These are phyloP conservation scores for Nipponia nippon DNA, from an alignment of 2,113 vertebrate species.

Conservation along the genomic window DNA sequence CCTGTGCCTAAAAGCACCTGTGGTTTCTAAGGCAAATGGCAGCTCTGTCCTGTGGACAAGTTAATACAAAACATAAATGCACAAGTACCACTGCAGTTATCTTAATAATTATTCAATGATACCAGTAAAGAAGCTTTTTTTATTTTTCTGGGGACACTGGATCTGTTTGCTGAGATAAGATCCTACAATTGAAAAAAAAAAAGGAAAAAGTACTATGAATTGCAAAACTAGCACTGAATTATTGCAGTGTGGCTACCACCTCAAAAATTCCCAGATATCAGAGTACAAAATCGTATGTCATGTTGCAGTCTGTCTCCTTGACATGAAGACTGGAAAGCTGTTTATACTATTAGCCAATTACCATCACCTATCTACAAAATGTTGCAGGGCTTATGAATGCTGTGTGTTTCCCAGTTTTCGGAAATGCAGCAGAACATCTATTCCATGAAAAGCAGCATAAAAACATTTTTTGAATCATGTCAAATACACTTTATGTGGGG, in stretches of 20 bases:
- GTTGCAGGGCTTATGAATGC: neutral
- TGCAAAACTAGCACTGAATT: neutral
- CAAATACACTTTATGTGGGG: neutral
- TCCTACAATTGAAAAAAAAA: neutral
- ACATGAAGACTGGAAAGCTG: neutral
- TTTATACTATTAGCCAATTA: neutral
- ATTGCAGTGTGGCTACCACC: neutral
- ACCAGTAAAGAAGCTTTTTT: neutral
- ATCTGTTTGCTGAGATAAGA: neutral
- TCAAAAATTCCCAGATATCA: neutral
- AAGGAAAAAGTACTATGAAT: neutral
- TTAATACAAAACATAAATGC: neutral
- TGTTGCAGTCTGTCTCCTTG: neutral
- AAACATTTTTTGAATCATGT: neutral
- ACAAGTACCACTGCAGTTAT: neutral
- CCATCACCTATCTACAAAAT: too few relatives aligned
- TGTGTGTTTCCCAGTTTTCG: neutral
- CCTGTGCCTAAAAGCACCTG: neutral
- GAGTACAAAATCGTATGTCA: neutral
- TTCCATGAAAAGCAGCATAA: neutral
- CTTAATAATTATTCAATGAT: neutral
- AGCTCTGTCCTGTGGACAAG: neutral
- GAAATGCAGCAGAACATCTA: neutral
- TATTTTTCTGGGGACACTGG: neutral
- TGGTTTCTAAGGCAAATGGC: neutral